These are phyloP conservation scores for Drosophila seguyi DNA, from an alignment of 1,140 invertebrate genomes.

Conservation along the genomic window DNA sequence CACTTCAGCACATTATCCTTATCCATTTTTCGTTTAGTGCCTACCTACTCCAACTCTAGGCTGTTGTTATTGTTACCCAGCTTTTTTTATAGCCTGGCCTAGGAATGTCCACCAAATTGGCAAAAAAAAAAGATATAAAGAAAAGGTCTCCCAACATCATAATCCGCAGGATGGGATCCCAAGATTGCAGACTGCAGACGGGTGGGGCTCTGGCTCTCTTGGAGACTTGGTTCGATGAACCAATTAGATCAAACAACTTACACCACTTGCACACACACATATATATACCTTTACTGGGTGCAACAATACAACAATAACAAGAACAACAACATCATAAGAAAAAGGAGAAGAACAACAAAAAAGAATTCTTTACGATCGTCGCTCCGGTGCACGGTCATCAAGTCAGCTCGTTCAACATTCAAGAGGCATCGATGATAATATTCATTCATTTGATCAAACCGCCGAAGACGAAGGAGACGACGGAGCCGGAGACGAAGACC, in stretches of 20 bases:
- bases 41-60: not conserved
- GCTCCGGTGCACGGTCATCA: constrained; percentile 72
- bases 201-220: constrained; percentile 2
- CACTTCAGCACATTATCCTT: not conserved
- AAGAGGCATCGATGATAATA: constrained; percentile 82
- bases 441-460: constrained; percentile 84
- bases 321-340: not conserved
- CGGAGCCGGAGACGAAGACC: constrained; percentile 11
- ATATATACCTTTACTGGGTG: constrained; percentile 44
- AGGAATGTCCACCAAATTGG: constrained; percentile 42
- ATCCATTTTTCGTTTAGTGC: not conserved
- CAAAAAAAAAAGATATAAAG: not conserved
- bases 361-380: constrained; percentile 70
- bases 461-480: constrained; percentile 72
- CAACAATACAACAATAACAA: constrained; percentile 45
- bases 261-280: constrained; percentile 42
- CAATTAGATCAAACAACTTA: constrained; percentile 83
- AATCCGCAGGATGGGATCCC: constrained; percentile 22
- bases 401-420: constrained; percentile 78
- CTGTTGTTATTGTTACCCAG: constrained; percentile 10
- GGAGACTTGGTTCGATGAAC: constrained; percentile 66
- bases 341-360: constrained; percentile 40
- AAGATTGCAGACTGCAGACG: constrained; percentile 24
- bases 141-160: constrained; percentile 36
- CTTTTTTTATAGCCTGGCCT: constrained; percentile 24